phyloP scores from a whole-genome alignment of 2,888 invertebrate genomes.

The Vanessa cardui region DNA sequence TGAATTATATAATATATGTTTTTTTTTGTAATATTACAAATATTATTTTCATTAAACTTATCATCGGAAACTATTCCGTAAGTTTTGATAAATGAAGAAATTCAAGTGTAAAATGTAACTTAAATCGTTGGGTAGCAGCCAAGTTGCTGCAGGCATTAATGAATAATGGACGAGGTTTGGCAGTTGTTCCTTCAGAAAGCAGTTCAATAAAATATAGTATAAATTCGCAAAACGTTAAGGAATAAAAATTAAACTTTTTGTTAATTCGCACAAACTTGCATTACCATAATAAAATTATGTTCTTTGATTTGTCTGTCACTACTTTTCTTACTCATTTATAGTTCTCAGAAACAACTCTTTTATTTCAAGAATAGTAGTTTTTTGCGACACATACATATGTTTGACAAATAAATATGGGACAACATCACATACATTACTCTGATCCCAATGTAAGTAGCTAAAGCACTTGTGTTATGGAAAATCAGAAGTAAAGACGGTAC shows the following conservation, averaged over 20 bases:
- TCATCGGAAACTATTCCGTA: neutral
- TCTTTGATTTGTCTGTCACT: too few species aligned
- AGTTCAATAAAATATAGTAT: constrained; percentile 7
- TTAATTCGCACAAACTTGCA: neutral
- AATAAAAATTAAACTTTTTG: neutral
- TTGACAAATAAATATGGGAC: too few species aligned
- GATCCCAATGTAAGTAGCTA: too few species aligned
- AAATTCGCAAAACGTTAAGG: neutral
- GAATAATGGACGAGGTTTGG: constrained; percentile 21
- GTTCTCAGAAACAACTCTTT: too few species aligned
- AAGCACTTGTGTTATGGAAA: too few species aligned
- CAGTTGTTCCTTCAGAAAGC: constrained; percentile 16
- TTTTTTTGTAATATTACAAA: neutral
- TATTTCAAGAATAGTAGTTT: too few species aligned
- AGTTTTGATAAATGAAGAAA: constrained; percentile 10
- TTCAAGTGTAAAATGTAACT: constrained; percentile 10
- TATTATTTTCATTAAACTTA: constrained; percentile 3
- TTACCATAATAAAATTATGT: too few species aligned
- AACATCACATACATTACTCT: too few species aligned
- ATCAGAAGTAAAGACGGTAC: too few species aligned
- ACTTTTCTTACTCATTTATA: too few species aligned
- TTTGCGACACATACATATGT: too few species aligned
- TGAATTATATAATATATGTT: too few species aligned
- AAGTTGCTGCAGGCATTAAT: constrained; percentile 16
- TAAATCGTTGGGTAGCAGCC: constrained; percentile 16